These are phyloP conservation scores for Echinops telfairi DNA, from an alignment of 2,113 vertebrate species.

Conservation along the genomic window DNA sequence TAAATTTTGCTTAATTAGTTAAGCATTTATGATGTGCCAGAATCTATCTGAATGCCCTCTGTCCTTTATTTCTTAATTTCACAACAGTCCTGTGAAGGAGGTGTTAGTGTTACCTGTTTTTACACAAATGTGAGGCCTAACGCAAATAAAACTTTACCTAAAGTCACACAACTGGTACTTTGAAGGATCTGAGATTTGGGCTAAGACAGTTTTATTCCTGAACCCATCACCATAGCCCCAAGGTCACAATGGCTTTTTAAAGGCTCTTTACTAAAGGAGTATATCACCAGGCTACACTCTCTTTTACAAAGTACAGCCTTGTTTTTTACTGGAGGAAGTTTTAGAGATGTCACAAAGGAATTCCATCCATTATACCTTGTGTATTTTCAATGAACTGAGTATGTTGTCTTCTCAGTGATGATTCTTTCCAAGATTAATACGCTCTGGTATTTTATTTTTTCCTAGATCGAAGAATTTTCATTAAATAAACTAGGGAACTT, in stretches of 20 bases:
- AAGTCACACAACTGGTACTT: not conserved
- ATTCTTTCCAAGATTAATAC: constrained; percentile 23
- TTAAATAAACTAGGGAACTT: constrained; percentile 89
- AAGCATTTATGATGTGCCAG: not conserved
- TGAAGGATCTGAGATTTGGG: not conserved
- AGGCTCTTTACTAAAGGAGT: constrained; percentile 34
- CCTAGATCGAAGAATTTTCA: constrained; percentile 90
- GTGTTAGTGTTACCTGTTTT: not conserved
- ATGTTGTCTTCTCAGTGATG: constrained; percentile 14
- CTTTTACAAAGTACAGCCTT: constrained; percentile 53
- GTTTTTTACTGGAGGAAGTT: not conserved
- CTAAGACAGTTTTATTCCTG: not conserved
- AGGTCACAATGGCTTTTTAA: not conserved
- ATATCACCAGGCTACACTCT: not conserved
- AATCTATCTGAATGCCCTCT: not conserved
- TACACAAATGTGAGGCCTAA: not conserved
- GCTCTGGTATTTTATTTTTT: constrained; percentile 59
- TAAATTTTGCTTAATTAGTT: not conserved
- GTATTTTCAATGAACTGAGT: constrained; percentile 1
- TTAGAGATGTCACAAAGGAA: not conserved
- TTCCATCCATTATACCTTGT: constrained; percentile 11
- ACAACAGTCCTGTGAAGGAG: not conserved
- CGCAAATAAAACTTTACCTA: not conserved
- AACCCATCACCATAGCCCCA: not conserved
- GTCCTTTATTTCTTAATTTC: not conserved